Percentiles rank a stretch among this genome's conserved stretches.
Evolutionary conservation across 2,888 invertebrate genomes (phyloP).

Genomic region (Chydorus sphaericus): DNA sequence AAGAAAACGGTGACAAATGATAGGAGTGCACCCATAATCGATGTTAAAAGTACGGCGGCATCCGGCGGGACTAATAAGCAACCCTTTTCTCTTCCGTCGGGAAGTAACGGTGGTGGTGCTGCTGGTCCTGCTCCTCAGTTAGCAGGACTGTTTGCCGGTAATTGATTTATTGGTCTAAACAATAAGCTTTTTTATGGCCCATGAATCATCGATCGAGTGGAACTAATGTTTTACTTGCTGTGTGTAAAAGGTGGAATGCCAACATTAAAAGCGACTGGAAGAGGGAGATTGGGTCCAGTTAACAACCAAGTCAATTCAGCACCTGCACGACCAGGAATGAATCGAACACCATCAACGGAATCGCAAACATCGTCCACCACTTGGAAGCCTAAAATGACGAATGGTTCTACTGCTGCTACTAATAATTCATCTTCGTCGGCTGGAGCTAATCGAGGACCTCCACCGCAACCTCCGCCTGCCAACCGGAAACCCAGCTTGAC

Average conservation of each 20-base stretch:
- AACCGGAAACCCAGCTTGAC: constrained; percentile 41
- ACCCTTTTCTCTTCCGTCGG: neutral
- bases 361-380: neutral
- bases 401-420: constrained; percentile 16
- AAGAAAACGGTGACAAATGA: constrained; percentile 81
- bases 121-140: neutral
- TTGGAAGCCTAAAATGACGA: neutral
- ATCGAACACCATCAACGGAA: neutral
- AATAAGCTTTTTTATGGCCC: neutral
- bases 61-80: neutral
- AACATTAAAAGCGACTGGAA: neutral
- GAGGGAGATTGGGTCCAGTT: neutral
- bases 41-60: constrained; percentile 39
- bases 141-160: constrained; percentile 7
- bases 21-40: constrained; percentile 65
- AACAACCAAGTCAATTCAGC: neutral
- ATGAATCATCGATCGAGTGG: neutral
- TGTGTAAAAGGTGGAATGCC: constrained; percentile 7
- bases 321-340: neutral
- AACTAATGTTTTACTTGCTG: neutral
- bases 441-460: constrained; percentile 54
- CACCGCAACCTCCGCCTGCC: constrained; percentile 59
- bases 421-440: constrained; percentile 28
- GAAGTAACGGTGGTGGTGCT: neutral
- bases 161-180: neutral